These are phyloP conservation scores for Drosophila watanabei DNA, from an alignment of 1,140 invertebrate species.

Conservation along the genomic window DNA sequence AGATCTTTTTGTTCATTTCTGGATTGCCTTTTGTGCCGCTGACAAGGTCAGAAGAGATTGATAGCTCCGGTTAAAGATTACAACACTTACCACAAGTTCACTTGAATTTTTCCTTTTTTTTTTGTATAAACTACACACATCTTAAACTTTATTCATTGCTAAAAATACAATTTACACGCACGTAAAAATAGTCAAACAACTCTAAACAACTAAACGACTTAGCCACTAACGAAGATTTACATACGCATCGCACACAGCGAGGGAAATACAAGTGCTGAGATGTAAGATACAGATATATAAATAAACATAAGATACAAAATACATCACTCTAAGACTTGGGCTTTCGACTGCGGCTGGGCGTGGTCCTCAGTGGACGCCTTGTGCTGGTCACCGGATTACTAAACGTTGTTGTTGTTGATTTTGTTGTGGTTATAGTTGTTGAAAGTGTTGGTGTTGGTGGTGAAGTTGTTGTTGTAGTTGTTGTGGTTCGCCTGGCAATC, in stretches of 20 bases:
- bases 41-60: slow-evolving; percentile 51
- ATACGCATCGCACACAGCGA: slow-evolving; percentile 47
- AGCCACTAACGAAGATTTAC: slow-evolving; percentile 60
- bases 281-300: slow-evolving; percentile 45
- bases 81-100: neutral
- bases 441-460: slow-evolving; percentile 18
- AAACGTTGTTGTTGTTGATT: slow-evolving; percentile 32
- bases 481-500: slow-evolving; percentile 30
- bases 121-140: slow-evolving; percentile 40
- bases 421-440: slow-evolving; percentile 17
- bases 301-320: slow-evolving; percentile 64
- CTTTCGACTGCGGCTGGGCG: slow-evolving; percentile 74
- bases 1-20: slow-evolving; percentile 4
- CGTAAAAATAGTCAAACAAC: slow-evolving; percentile 78
- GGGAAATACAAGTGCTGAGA: slow-evolving; percentile 25
- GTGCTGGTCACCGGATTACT: slow-evolving; percentile 26
- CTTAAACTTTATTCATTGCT: slow-evolving; percentile 78
- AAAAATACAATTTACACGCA: slow-evolving; percentile 65
- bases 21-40: slow-evolving; percentile 19
- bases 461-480: slow-evolving; percentile 6
- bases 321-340: slow-evolving; percentile 64
- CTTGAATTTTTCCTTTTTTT: neutral
- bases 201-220: slow-evolving; percentile 69
- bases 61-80: slow-evolving; percentile 11
- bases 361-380: slow-evolving; percentile 61